Base-by-base conservation (phyloP, 2,797 vertebrate genomes). In the Pipistrellus pygmaeus region DNA sequence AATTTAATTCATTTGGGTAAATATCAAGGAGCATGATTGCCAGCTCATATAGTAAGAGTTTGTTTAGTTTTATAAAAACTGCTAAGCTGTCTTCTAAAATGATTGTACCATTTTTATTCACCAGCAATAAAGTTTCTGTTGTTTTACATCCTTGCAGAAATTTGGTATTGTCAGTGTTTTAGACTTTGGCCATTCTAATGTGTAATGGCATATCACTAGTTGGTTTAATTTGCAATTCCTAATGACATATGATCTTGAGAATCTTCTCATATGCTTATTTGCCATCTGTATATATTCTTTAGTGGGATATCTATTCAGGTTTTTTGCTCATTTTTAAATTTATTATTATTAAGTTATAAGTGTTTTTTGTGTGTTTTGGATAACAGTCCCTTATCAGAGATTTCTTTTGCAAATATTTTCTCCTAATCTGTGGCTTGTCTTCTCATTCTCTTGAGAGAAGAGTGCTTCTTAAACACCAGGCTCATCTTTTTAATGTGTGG, bases 401-500 rank as follows among this genome's bases (percentile, higher is more conserved):
- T 66, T 41, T 78, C 41, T 84, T 89, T 64, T 44, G 27, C 21
- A 53, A 89, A 85, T 85, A 72, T 10, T 85, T 25, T 62, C 44
- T 77, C 51, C 80, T 53, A 55, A 12, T 55, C 44, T 44, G 44
- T 71, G n/a, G 62, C 72, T 66, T 8, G 0, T 88, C 23, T 51
- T 84, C 85, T 69, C 60, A 76, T 76, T 83, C 85, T 89, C 38
- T 88, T 83, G 48, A 71, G 41, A 84, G 80, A 84, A 71, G 8
- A 44, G 4, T 53, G 18, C 53, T 77, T 85, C n/a, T 57, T 76
- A 77, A 84, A 71, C 20, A 15, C n/a, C 27, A 51, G 25, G 44
- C 7, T 25, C 38, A 25, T 41, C 57, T 89, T 51, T 88, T 35
- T 21, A 55, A n/a, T 41, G 57, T 92, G 30, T 77, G 17, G 25